Percentiles rank a stretch among this genome's conserved stretches.
phyloP scores from a whole-genome alignment of 2,888 invertebrate genomes.

The Allophyes oxyacanthae region DNA sequence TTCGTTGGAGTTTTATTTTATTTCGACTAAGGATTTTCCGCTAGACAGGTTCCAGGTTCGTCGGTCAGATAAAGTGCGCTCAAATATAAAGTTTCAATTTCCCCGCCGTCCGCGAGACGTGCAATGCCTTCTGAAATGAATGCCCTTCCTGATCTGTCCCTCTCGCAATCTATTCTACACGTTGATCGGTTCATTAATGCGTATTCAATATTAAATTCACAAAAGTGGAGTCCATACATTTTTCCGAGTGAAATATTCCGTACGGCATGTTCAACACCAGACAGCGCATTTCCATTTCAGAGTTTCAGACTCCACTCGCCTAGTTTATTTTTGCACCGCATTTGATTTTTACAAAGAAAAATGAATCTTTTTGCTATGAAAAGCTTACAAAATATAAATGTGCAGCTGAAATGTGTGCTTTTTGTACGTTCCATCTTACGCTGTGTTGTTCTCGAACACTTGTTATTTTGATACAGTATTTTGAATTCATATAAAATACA shows the following conservation, averaged over 20 bases:
- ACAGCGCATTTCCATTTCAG: conserved; percentile 44
- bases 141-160: conserved; percentile 70
- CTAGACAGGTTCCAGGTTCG: conserved; percentile 73
- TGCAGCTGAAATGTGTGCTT: conserved; percentile 21
- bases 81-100: conserved; percentile 88
- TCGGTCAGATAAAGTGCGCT: conserved; percentile 84
- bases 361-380: conserved; percentile 32
- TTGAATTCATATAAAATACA: conserved; percentile 2
- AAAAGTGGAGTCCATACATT: conserved; percentile 14
- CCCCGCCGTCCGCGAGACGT: conserved; percentile 74
- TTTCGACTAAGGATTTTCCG: conserved; percentile 79
- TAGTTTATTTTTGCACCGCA: conserved; percentile 34
- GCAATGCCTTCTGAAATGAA: conserved; percentile 74
- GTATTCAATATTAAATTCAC: conserved; percentile 34
- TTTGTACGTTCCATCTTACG: conserved; percentile 16
- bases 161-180: conserved; percentile 44
- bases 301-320: conserved; percentile 32
- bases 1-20: conserved; percentile 79
- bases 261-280: conserved; percentile 28
- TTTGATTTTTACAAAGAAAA: conserved; percentile 40
- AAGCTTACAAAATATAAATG: conserved; percentile 43
- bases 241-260: conserved; percentile 28
- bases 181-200: conserved; percentile 42
- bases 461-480: conserved; percentile 15
- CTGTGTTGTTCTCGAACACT: conserved; percentile 7